Conservation (phyloP, 2,797 vertebrate species). For the Gobio occitaniae region DNA sequence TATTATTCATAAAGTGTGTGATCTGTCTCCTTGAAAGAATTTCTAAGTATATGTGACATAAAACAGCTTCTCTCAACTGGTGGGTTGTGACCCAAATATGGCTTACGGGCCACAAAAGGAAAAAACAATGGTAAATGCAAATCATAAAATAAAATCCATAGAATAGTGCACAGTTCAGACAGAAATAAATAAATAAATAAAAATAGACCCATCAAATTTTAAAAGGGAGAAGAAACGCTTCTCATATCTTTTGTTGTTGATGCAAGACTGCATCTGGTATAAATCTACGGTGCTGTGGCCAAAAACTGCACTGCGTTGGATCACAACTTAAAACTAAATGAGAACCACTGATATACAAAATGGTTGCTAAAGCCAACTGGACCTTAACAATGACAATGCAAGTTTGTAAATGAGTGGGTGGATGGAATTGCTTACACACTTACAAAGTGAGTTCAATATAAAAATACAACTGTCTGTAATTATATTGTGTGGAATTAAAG, state of each 20-base stretch:
- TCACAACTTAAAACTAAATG: neutral
- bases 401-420: neutral
- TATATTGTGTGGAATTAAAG: slow-evolving; percentile 43
- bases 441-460: slow-evolving; percentile 16
- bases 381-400: neutral
- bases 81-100: neutral
- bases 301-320: neutral
- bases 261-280: neutral
- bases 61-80: neutral
- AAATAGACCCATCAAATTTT: neutral
- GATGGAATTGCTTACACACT: slow-evolving; percentile 6
- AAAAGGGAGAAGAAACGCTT: neutral
- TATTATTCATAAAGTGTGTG: slow-evolving; percentile 48
- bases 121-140: neutral
- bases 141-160: neutral
- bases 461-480: slow-evolving; percentile 38
- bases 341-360: neutral
- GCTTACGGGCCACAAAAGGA: neutral
- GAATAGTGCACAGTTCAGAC: neutral
- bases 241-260: neutral
- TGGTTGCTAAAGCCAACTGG: neutral
- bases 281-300: neutral
- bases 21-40: slow-evolving; percentile 80
- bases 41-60: slow-evolving; percentile 9
- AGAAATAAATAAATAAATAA: neutral